Evolutionary conservation across 92 coral and sea anemone genomes (phyloP).

Genomic region (Desmophyllum pertusum): DNA sequence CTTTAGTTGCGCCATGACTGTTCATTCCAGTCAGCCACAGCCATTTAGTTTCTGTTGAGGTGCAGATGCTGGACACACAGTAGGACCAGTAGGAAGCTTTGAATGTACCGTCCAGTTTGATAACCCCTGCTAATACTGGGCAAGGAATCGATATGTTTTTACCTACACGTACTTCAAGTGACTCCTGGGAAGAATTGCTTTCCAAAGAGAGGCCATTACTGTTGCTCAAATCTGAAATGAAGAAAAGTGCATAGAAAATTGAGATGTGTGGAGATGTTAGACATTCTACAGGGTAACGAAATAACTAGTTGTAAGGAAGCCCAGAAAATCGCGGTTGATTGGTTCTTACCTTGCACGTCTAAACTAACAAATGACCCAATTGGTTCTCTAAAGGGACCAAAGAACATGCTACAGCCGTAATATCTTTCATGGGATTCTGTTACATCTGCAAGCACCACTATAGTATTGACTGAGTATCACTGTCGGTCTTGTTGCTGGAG

Average conservation of each 20-base stretch:
- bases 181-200: background rate
- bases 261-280: background rate
- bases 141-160: background rate
- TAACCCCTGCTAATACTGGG: background rate
- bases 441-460: background rate
- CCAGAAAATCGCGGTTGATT: background rate
- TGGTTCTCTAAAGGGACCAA: slow-evolving; percentile 14
- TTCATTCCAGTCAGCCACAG: slow-evolving; percentile 21
- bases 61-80: background rate
- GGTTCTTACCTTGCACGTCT: slow-evolving; percentile 13
- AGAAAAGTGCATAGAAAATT: background rate
- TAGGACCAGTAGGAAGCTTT: background rate
- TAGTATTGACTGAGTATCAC: background rate
- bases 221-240: background rate
- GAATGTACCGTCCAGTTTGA: slow-evolving; percentile 11
- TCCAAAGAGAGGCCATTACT: background rate
- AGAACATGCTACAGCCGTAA: slow-evolving; percentile 28
- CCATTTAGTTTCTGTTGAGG: background rate
- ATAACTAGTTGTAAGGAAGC: background rate
- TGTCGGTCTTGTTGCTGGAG: background rate
- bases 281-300: background rate
- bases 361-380: slow-evolving; percentile 6
- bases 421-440: background rate
- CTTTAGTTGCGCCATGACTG: background rate
- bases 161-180: slow-evolving; percentile 4